phyloP scores from a whole-genome alignment of 2,888 invertebrate genomes.

The Caenorhabditis sp. region DNA sequence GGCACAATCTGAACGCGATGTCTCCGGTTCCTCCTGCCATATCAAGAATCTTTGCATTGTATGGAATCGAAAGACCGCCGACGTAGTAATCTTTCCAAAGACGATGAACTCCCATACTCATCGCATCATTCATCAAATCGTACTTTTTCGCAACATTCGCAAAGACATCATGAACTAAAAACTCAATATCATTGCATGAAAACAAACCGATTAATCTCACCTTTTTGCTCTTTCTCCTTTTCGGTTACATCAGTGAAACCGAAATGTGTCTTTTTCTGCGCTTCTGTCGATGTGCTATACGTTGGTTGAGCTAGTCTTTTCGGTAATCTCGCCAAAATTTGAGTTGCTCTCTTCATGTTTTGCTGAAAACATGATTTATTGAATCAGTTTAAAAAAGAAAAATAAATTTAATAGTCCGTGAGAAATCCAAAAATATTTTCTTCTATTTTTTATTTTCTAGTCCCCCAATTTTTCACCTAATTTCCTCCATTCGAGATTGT shows the following conservation, averaged over 20 bases:
- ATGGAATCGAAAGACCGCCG: conserved; percentile 80
- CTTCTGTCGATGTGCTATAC: not conserved
- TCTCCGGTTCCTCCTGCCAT: conserved; percentile 99
- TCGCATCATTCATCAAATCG: conserved; percentile 96
- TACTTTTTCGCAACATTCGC: conserved; percentile 91
- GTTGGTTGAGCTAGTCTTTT: conserved; percentile 2
- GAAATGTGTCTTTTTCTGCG: conserved; percentile 60
- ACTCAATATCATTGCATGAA: not conserved
- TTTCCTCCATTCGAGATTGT: not conserved
- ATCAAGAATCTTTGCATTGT: conserved; percentile 81
- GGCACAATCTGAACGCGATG: conserved; percentile 85
- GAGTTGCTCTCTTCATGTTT: conserved; percentile 28
- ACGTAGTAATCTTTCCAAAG: conserved; percentile 95
- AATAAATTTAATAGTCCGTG: conserved; percentile 3
- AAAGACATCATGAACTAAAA: conserved; percentile 85
- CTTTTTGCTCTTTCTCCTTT: conserved; percentile 62
- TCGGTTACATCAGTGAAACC: conserved; percentile 65
- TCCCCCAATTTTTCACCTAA: not conserved
- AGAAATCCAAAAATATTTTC: not conserved
- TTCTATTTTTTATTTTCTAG: not conserved
- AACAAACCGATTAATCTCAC: conserved; percentile 27
- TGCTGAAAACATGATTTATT: not conserved
- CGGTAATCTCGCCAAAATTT: not conserved
- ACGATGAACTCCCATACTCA: conserved; percentile 93
- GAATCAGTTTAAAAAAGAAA: conserved; percentile 3